Conservation (phyloP, 2,888 invertebrate species). For the Polydrusus tereticollis region DNA sequence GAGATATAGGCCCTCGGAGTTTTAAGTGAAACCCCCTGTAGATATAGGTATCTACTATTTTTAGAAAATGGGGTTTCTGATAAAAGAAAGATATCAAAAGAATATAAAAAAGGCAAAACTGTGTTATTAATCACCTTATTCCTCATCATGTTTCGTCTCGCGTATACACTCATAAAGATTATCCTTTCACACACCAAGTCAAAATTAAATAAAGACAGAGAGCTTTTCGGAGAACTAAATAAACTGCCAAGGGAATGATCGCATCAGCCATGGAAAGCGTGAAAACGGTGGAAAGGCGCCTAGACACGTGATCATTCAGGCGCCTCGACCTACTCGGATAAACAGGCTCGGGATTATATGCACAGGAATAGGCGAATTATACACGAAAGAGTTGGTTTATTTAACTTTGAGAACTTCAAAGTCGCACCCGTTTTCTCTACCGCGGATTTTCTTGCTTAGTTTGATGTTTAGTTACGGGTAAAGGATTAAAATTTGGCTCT, state of each 20-base stretch:
- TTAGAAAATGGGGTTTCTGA: neutral
- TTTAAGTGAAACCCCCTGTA: too few relatives aligned
- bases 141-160: neutral
- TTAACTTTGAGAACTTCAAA: slow-evolving; percentile 41
- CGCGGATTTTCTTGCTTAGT: slow-evolving; percentile 38
- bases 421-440: slow-evolving; percentile 15
- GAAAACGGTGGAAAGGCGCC: slow-evolving; percentile 27
- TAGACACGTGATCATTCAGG: slow-evolving; percentile 39
- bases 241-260: slow-evolving; percentile 24
- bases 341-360: slow-evolving; percentile 29
- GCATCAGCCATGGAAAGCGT: slow-evolving; percentile 29
- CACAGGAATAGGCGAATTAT: slow-evolving; percentile 41
- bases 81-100: neutral
- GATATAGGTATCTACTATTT: too few relatives aligned
- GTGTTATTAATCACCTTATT: neutral
- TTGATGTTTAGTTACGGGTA: slow-evolving; percentile 25
- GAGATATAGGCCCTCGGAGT: too few relatives aligned
- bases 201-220: slow-evolving; percentile 18
- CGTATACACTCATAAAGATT: slow-evolving; percentile 19
- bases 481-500: slow-evolving; percentile 34
- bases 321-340: slow-evolving; percentile 37
- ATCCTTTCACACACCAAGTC: slow-evolving; percentile 18
- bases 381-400: slow-evolving; percentile 40
- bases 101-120: neutral
- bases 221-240: slow-evolving; percentile 30